phyloP scores from a whole-genome alignment of 1,140 invertebrate genomes.

The Mamestra configurata region DNA sequence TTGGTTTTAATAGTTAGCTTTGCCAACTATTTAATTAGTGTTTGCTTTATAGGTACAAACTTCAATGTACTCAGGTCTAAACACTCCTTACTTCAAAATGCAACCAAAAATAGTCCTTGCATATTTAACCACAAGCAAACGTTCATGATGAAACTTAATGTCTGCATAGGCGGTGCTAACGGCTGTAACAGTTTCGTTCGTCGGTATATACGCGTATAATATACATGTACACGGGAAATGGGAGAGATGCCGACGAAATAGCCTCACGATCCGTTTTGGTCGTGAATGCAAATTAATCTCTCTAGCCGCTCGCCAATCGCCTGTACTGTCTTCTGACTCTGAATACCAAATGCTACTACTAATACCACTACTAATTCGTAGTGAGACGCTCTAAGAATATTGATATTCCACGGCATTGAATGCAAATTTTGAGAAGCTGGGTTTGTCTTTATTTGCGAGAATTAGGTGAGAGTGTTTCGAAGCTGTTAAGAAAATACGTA shows the following conservation, averaged over 20 bases:
- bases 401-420: conserved; percentile 33
- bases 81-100: neutral
- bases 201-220: conserved; percentile 56
- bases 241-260: conserved; percentile 76
- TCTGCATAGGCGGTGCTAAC: conserved; percentile 31
- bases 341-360: conserved; percentile 61
- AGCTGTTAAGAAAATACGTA: too few relatives aligned
- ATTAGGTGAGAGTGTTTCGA: neutral
- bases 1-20: too few relatives aligned
- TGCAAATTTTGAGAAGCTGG: neutral
- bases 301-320: conserved; percentile 62
- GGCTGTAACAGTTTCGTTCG: conserved; percentile 55
- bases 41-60: too few relatives aligned
- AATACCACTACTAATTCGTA: conserved; percentile 54
- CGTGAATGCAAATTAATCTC: conserved; percentile 83
- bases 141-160: conserved; percentile 16
- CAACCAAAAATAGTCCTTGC: neutral
- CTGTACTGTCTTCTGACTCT: conserved; percentile 62
- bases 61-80: neutral
- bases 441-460: neutral
- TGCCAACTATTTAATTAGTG: too few relatives aligned
- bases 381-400: conserved; percentile 45
- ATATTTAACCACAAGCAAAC: conserved; percentile 19
- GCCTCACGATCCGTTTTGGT: conserved; percentile 81
- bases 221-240: conserved; percentile 73